These are phyloP conservation scores for Tylochromis polylepis DNA, from an alignment of 2,113 vertebrate species.

Conservation along the genomic window DNA sequence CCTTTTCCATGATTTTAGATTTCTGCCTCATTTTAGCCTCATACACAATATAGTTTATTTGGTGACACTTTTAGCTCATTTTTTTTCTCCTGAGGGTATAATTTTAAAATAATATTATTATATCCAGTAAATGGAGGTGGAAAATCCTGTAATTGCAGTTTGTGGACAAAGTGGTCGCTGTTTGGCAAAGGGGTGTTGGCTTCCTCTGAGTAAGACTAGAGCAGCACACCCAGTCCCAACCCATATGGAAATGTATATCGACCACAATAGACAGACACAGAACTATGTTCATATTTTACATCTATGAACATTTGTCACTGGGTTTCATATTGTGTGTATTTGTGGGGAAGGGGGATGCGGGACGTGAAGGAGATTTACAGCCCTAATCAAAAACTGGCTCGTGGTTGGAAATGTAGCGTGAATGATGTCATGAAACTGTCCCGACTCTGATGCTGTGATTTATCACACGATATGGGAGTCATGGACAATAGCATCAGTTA, in stretches of 20 bases:
- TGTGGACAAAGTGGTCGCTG: not conserved
- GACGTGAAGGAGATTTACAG: conserved; percentile 70
- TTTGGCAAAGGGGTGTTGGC: not conserved
- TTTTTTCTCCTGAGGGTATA: not conserved
- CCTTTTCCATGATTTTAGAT: not conserved
- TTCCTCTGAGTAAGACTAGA: not conserved
- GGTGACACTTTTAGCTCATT: not conserved
- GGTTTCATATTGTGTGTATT: not conserved
- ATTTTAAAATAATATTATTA: not conserved
- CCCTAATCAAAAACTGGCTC: conserved; percentile 74
- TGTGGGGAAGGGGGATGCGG: not conserved
- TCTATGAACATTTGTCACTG: conserved; percentile 23
- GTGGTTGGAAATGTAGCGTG: conserved; percentile 75
- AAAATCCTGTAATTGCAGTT: not conserved
- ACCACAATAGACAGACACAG: conserved; percentile 18
- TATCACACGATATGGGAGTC: conserved; percentile 54
- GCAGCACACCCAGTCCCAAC: not conserved
- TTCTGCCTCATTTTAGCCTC: not conserved
- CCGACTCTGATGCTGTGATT: conserved; percentile 65
- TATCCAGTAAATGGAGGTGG: not conserved
- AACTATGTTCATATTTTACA: not conserved
- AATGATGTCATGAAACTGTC: conserved; percentile 74
- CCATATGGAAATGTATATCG: not conserved
- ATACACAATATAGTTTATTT: not conserved
- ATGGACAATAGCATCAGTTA: conserved; percentile 37